These are phyloP conservation scores for Nomada fabriciana DNA, from an alignment of 2,888 invertebrate genomes.

Conservation along the genomic window DNA sequence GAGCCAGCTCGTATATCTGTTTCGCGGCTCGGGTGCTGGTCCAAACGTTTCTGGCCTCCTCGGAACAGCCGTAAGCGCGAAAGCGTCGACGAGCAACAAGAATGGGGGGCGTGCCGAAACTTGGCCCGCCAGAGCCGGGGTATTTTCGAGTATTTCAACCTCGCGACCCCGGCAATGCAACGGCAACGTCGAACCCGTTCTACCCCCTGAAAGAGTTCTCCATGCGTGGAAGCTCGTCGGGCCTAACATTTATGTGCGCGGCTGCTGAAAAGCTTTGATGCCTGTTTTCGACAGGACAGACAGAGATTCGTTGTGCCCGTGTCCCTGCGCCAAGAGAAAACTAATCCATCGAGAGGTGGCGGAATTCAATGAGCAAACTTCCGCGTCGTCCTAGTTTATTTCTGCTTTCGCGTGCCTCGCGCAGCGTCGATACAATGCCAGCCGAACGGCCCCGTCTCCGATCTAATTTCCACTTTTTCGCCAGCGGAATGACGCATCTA, in stretches of 20 bases:
- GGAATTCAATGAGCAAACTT: slow-evolving; percentile 41
- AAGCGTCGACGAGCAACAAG: slow-evolving; percentile 32
- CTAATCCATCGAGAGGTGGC: slow-evolving; percentile 10
- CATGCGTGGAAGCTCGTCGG: too few species aligned
- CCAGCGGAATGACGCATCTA: slow-evolving; percentile 49
- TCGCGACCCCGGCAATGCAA: slow-evolving; percentile 2
- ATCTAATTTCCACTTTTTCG: slow-evolving; percentile 60
- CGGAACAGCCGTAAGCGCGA: slow-evolving; percentile 38
- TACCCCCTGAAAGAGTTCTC: too few species aligned
- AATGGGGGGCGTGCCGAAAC: slow-evolving; percentile 25
- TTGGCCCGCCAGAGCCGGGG: background rate
- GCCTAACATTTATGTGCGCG: too few species aligned
- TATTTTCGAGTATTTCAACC: slow-evolving; percentile 25
- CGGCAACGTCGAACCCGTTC: too few species aligned
- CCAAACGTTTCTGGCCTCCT: slow-evolving; percentile 43
- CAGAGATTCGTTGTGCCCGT: slow-evolving; percentile 9
- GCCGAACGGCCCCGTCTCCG: slow-evolving; percentile 49
- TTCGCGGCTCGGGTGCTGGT: slow-evolving; percentile 56
- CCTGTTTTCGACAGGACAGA: too few species aligned
- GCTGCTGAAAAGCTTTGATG: too few species aligned
- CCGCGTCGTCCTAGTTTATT: slow-evolving; percentile 28
- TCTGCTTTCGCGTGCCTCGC: slow-evolving; percentile 18
- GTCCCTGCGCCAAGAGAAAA: background rate
- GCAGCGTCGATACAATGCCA: slow-evolving; percentile 43
- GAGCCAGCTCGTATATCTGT: slow-evolving; percentile 59